These are phyloP conservation scores for Aptenodytes patagonicus DNA, from an alignment of 2,113 vertebrate species.

Conservation along the genomic window DNA sequence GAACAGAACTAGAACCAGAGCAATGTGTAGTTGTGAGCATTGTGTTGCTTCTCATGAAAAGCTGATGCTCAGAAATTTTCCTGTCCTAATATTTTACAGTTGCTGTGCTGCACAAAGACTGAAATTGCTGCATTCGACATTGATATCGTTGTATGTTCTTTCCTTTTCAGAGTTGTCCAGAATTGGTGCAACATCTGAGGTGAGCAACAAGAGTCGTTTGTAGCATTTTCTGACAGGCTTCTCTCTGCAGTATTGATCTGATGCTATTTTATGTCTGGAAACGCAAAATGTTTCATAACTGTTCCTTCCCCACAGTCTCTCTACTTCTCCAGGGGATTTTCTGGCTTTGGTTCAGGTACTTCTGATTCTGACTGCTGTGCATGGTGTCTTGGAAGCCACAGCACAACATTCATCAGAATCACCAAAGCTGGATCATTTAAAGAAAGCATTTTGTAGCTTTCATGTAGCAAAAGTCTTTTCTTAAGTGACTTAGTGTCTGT, in stretches of 20 bases:
- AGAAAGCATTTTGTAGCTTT: not conserved
- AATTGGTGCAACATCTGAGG: constrained; percentile 94
- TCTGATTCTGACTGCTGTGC: not conserved
- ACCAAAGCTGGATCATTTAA: not conserved
- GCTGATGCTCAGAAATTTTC: not conserved
- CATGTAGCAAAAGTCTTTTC: not conserved
- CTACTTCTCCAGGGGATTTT: not conserved
- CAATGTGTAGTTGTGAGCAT: not conserved
- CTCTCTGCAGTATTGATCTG: not conserved
- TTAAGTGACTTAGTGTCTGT: not conserved
- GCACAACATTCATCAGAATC: not conserved
- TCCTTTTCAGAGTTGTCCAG: constrained; percentile 89
- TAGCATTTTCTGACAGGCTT: not conserved
- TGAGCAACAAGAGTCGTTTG: constrained; percentile 57
- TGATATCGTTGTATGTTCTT: constrained; percentile 27
- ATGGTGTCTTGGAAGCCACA: not conserved
- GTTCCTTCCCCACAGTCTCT: not conserved
- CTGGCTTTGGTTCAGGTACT: not conserved
- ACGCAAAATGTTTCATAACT: not conserved
- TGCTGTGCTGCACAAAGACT: not conserved
- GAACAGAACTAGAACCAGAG: not conserved
- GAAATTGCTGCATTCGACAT: not conserved
- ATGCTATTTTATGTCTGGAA: not conserved
- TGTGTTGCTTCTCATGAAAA: not conserved
- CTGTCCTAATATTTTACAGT: not conserved